Evolutionary conservation across 2,888 invertebrate species (phyloP).

Genomic region (Cosmopolites sordidus): DNA sequence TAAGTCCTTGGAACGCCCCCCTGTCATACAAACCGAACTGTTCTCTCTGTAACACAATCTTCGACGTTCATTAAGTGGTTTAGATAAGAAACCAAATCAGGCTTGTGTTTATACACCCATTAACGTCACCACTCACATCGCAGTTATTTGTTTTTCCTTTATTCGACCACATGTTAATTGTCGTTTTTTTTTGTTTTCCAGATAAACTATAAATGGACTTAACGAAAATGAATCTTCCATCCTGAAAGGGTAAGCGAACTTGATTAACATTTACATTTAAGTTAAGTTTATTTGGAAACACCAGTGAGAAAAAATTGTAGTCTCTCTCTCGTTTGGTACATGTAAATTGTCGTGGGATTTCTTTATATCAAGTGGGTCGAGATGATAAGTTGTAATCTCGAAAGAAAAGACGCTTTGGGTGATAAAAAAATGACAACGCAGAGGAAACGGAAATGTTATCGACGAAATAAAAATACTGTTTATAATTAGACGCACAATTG

Average conservation of each 20-base stretch:
- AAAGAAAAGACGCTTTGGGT: constrained; percentile 24
- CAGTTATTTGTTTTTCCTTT: too few species aligned
- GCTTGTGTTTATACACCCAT: too few species aligned
- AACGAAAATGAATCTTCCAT: too few species aligned
- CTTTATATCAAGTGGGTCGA: constrained; percentile 17
- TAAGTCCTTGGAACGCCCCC: background rate
- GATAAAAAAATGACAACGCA: constrained; percentile 19
- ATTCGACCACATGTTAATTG: too few species aligned
- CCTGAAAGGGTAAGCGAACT: too few species aligned
- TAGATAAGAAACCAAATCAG: too few species aligned
- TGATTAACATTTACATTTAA: too few species aligned
- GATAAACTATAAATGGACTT: too few species aligned
- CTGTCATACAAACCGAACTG: background rate
- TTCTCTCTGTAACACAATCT: background rate
- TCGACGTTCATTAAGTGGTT: background rate
- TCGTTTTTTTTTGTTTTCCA: too few species aligned
- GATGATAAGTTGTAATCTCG: constrained; percentile 9
- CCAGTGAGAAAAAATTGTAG: background rate
- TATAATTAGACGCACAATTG: constrained; percentile 9
- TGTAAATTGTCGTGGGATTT: background rate
- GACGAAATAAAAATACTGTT: background rate
- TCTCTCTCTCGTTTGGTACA: too few species aligned
- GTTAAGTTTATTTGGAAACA: too few species aligned
- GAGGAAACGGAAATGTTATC: constrained; percentile 26
- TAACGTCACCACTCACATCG: too few species aligned